These are phyloP conservation scores for Parascotia fuliginaria DNA, from an alignment of 2,888 invertebrate genomes.

Conservation along the genomic window DNA sequence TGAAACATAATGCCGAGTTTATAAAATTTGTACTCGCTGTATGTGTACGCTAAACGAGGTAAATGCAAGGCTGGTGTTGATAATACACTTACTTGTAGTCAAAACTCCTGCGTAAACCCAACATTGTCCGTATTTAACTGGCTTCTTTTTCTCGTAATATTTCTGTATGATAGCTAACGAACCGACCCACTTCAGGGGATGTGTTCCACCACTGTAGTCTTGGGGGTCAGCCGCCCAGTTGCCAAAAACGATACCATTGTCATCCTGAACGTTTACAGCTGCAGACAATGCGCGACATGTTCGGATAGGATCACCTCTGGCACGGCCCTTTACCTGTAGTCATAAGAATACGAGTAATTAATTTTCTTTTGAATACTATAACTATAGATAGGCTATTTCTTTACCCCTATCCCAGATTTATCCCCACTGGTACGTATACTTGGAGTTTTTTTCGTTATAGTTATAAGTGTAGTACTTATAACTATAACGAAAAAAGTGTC, in stretches of 20 bases:
- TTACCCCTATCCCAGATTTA: too few relatives aligned
- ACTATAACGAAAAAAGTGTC: too few relatives aligned
- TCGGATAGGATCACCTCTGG: slow-evolving; percentile 91
- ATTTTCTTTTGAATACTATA: too few relatives aligned
- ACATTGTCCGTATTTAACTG: slow-evolving; percentile 97
- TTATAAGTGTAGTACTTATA: too few relatives aligned
- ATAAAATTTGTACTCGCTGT: too few relatives aligned
- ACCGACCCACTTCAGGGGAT: slow-evolving; percentile 96
- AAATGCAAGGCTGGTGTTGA: too few relatives aligned
- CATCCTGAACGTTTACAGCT: slow-evolving; percentile 94
- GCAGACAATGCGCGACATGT: slow-evolving; percentile 93
- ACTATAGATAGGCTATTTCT: too few relatives aligned
- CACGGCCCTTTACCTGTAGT: slow-evolving; percentile 81
- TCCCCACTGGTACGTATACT: too few relatives aligned
- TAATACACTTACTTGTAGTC: slow-evolving; percentile 87
- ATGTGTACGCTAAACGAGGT: too few relatives aligned
- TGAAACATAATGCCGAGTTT: too few relatives aligned
- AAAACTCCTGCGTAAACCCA: slow-evolving; percentile 97
- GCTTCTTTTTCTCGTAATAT: slow-evolving; percentile 92
- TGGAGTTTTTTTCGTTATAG: too few relatives aligned
- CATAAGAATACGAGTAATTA: neutral
- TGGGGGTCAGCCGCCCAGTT: slow-evolving; percentile 95
- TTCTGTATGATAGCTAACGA: slow-evolving; percentile 94
- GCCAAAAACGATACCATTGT: slow-evolving; percentile 93
- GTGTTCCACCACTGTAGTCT: slow-evolving; percentile 93